phyloP scores from a whole-genome alignment of 2,113 vertebrate species.

The Atractosteus spatula region DNA sequence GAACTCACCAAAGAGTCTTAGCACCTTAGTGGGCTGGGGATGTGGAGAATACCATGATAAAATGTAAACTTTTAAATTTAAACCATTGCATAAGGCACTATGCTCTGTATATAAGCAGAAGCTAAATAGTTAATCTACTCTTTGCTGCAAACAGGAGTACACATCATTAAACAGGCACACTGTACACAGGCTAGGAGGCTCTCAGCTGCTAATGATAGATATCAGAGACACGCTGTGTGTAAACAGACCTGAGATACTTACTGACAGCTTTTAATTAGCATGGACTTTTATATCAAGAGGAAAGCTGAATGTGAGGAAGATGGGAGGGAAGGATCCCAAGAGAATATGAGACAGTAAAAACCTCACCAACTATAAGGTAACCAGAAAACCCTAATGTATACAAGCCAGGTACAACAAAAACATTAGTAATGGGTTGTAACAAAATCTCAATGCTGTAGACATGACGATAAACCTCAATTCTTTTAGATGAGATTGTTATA shows the following conservation, averaged over 20 bases:
- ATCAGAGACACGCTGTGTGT: conserved; percentile 11
- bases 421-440: no score
- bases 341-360: conserved; percentile 10
- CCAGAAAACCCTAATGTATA: no score
- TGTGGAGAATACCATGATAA: no score
- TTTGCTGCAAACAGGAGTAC: not conserved
- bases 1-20: no score
- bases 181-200: conserved; percentile 2
- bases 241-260: conserved; percentile 21
- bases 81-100: no score
- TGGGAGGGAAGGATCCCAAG: conserved; percentile 1
- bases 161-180: conserved; percentile 18
- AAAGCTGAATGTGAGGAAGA: conserved; percentile 4
- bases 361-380: conserved; percentile 1
- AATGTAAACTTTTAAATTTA: no score
- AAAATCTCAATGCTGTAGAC: no score
- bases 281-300: conserved; percentile 13
- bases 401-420: no score
- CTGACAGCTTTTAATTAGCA: conserved; percentile 27
- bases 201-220: conserved; percentile 21
- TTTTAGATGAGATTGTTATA: no score
- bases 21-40: no score
- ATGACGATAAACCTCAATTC: no score
- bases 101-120: not conserved
- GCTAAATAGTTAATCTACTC: conserved; percentile 10